Conservation (phyloP, 1,140 invertebrate species). For the Magallana angulata region DNA sequence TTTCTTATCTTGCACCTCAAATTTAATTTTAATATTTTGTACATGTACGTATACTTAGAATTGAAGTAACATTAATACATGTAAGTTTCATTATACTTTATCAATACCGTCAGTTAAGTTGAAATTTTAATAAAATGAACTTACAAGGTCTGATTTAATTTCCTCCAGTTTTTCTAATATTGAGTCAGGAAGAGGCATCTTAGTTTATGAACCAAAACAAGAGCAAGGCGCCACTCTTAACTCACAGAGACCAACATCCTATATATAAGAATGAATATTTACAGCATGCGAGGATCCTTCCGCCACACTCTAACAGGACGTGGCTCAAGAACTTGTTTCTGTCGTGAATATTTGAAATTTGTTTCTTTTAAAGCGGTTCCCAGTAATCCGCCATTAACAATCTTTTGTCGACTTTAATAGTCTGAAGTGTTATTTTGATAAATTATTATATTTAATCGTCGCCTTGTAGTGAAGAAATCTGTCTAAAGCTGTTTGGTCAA, state of each 20-base stretch:
- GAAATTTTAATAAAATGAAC: neutral
- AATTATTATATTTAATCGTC: neutral
- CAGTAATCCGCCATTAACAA: neutral
- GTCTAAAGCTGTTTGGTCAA: neutral
- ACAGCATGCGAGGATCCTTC: neutral
- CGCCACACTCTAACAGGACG: neutral
- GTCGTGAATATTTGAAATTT: constrained; percentile 1
- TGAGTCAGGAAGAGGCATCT: neutral
- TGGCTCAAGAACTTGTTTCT: constrained; percentile 3
- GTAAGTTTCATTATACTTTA: no score
- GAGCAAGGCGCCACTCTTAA: neutral
- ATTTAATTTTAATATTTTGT: no score
- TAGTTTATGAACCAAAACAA: neutral
- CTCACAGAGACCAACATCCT: neutral
- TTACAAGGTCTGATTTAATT: neutral
- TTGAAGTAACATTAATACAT: no score
- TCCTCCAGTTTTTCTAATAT: neutral
- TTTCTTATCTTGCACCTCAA: no score
- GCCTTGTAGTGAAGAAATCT: neutral
- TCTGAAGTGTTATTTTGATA: constrained; percentile 30
- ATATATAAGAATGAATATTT: neutral
- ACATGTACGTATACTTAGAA: no score
- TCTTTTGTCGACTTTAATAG: neutral
- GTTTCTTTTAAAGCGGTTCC: neutral
- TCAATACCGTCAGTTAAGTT: no score